Percentiles rank a stretch among this genome's conserved stretches.
Conservation (phyloP, 1,140 invertebrate species). For the Charaxes varanes region DNA sequence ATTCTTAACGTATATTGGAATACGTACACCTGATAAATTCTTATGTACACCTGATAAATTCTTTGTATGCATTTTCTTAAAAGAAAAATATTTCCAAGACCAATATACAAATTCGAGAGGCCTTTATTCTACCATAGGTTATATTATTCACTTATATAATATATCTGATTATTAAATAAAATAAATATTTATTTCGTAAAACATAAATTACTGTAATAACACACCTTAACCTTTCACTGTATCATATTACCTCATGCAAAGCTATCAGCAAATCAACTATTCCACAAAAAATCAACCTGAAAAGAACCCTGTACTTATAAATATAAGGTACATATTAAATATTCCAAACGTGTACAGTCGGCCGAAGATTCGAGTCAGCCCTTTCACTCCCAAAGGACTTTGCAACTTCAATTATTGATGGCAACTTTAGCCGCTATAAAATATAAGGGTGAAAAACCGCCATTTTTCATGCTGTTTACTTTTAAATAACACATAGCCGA, state of each 20-base stretch:
- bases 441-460: conserved; percentile 44
- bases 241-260: conserved; percentile 1
- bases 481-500: conserved; percentile 40
- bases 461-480: conserved; percentile 51
- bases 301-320: not conserved
- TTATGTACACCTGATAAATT: no score
- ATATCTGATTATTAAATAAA: no score
- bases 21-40: no score
- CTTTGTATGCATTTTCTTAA: no score
- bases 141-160: no score
- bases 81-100: no score
- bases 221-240: not conserved
- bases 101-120: no score
- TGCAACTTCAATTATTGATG: conserved; percentile 65
- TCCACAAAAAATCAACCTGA: not conserved
- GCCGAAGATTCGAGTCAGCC: conserved; percentile 21
- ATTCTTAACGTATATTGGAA: no score
- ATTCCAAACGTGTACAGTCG: conserved; percentile 6
- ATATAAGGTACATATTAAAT: conserved; percentile 10
- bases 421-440: conserved; percentile 61
- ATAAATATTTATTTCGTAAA: not conserved
- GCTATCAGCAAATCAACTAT: conserved; percentile 1
- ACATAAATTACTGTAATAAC: not conserved
- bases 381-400: conserved; percentile 38
- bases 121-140: no score